Percentiles rank a stretch among this genome's conserved stretches.
phyloP scores from a whole-genome alignment of 2,113 vertebrate species.

The Fulica atra region DNA sequence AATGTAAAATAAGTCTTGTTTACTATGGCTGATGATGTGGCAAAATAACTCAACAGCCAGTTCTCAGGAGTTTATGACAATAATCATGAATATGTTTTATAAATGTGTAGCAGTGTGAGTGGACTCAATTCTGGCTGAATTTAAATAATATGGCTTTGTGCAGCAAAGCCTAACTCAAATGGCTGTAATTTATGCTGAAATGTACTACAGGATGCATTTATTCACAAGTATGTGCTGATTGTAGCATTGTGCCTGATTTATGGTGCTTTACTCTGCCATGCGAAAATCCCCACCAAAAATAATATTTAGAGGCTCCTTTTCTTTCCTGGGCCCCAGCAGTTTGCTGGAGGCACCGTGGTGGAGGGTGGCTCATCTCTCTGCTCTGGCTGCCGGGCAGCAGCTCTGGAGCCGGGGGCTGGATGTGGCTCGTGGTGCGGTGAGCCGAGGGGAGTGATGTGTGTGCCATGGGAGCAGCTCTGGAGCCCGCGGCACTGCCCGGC shows the following conservation, averaged over 20 bases:
- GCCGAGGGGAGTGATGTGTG: rapidly evolving
- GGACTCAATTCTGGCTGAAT: conserved; percentile 40
- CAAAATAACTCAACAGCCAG: conserved; percentile 30
- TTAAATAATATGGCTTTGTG: conserved; percentile 15
- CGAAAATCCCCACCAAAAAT: conserved; percentile 65
- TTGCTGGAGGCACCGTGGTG: background rate
- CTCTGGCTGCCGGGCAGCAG: background rate
- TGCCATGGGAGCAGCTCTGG: background rate
- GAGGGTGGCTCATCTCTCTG: background rate
- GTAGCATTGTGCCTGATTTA: conserved; percentile 61
- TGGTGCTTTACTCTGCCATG: conserved; percentile 35
- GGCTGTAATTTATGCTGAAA: conserved; percentile 52
- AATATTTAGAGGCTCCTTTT: conserved; percentile 30
- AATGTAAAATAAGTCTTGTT: conserved; percentile 55
- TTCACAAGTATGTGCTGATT: conserved; percentile 66
- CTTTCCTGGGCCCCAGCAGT: background rate
- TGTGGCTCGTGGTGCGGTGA: rapidly evolving
- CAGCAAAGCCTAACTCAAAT: conserved; percentile 43
- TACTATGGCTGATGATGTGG: conserved; percentile 63
- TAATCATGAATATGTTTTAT: conserved; percentile 58
- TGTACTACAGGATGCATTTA: conserved; percentile 54
- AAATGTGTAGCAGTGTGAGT: conserved; percentile 11
- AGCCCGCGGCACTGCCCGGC: rapidly evolving
- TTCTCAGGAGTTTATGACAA: conserved; percentile 50
- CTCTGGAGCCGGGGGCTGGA: background rate